phyloP scores from a whole-genome alignment of 2,113 vertebrate genomes.

The Syngnathoides biaculeatus region DNA sequence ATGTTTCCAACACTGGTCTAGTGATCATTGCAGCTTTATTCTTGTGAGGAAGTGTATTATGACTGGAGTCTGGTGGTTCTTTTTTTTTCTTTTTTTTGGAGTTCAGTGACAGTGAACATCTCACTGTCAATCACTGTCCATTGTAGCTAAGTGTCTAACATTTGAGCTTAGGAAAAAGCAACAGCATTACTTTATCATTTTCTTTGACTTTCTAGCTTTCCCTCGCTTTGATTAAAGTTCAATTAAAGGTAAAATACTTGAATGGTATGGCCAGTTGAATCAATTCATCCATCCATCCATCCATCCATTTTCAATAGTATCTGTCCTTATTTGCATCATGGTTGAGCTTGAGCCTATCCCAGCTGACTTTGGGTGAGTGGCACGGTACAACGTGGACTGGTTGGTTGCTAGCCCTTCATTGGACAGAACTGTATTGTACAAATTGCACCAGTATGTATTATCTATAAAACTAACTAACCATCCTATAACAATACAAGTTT shows the following conservation, averaged over 20 bases:
- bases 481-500: background rate
- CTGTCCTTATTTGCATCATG: background rate
- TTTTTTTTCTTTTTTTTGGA: background rate
- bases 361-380: background rate
- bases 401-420: background rate
- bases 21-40: background rate
- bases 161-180: background rate
- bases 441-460: background rate
- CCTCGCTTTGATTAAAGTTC: background rate
- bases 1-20: background rate
- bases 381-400: background rate
- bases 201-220: background rate
- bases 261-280: no score
- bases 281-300: background rate
- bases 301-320: background rate
- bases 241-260: background rate
- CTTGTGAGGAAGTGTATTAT: background rate
- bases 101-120: conserved; percentile 5
- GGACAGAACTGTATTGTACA: background rate
- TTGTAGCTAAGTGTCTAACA: conserved; percentile 20
- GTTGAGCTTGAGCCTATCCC: background rate
- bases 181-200: background rate
- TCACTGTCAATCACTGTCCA: conserved; percentile 2
- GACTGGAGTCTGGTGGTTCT: background rate
- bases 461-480: no score